A percentile compares a stretch with the other conserved stretches of the same genome.
These are phyloP conservation scores for Myotis davidii DNA, from an alignment of 2,113 vertebrate genomes.

Conservation along the genomic window DNA sequence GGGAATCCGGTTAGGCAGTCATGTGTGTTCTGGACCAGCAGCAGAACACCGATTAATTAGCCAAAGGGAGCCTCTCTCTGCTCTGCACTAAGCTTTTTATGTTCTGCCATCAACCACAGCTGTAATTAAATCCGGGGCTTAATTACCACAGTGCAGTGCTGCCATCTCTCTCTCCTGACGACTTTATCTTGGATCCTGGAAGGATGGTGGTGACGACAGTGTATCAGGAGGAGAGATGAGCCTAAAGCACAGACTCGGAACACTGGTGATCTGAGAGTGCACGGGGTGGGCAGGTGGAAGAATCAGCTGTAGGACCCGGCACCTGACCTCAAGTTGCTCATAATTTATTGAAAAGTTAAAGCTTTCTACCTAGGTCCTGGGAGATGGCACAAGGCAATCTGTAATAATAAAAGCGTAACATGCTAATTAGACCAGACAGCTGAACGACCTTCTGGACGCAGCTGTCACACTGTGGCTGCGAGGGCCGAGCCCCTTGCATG, in stretches of 20 bases:
- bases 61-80: neutral
- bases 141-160: neutral
- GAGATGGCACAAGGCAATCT: neutral
- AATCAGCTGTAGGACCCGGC: neutral
- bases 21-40: neutral
- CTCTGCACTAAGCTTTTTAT: constrained; percentile 28
- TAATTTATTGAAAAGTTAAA: neutral
- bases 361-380: neutral
- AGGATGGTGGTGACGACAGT: neutral
- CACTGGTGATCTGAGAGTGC: neutral
- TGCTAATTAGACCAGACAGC: too few relatives aligned
- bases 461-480: too few relatives aligned
- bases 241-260: neutral
- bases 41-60: neutral
- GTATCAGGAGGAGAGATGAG: neutral
- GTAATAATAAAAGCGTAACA: too few relatives aligned
- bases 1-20: neutral
- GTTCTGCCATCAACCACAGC: neutral
- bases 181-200: constrained; percentile 9
- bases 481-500: too few relatives aligned
- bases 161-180: neutral
- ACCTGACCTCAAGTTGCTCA: neutral
- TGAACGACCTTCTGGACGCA: too few relatives aligned
- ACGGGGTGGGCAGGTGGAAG: neutral
- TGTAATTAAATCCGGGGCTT: constrained; percentile 57